Evolutionary conservation across 2,113 vertebrate genomes (phyloP).

Genomic region (Muntiacus reevesi): DNA sequence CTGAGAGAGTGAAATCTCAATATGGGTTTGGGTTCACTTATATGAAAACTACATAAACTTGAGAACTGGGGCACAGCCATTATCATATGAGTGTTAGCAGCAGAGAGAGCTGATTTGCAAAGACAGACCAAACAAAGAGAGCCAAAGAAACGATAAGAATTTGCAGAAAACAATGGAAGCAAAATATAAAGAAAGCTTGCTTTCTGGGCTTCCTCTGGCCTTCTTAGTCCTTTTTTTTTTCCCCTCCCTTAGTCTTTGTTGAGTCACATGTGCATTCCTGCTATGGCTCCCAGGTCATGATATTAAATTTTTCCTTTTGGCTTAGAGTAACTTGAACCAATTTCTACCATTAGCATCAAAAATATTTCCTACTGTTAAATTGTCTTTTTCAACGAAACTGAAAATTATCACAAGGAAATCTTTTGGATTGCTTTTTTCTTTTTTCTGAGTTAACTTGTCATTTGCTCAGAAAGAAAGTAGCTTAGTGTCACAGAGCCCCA

Average conservation of each 20-base stretch:
- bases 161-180: background rate
- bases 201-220: background rate
- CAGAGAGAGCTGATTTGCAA: background rate
- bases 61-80: background rate
- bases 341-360: background rate
- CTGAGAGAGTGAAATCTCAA: background rate
- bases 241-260: background rate
- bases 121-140: background rate
- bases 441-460: background rate
- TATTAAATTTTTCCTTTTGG: background rate
- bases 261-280: background rate
- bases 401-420: background rate
- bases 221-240: background rate
- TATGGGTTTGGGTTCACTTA: background rate
- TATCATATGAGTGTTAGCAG: background rate
- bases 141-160: background rate
- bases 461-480: background rate
- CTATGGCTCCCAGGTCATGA: background rate
- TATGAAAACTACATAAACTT: background rate
- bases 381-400: background rate
- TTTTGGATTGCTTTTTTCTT: background rate
- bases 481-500: background rate
- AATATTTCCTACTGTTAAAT: background rate
- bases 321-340: background rate
- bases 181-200: background rate